A percentile compares a stretch with the other conserved stretches of the same genome.
phyloP scores from a whole-genome alignment of 2,797 vertebrate species.

The Pseudochirops corinnae region DNA sequence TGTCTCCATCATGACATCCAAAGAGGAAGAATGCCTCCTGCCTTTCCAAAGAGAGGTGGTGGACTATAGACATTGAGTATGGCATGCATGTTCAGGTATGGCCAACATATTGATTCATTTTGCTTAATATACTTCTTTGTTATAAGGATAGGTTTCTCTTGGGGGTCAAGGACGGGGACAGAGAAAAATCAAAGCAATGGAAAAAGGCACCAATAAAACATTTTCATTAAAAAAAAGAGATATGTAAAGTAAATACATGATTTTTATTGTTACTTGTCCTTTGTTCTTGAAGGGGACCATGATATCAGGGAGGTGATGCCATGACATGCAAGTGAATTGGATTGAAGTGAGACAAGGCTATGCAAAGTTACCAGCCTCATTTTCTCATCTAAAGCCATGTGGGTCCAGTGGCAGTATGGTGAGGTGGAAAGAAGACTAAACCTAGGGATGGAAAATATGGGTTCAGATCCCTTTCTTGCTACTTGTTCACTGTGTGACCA shows the following conservation, averaged over 20 bases:
- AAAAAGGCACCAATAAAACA: not conserved
- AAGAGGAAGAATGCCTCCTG: not conserved
- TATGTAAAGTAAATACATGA: too few relatives aligned
- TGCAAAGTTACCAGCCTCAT: too few relatives aligned
- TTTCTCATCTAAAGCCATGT: too few relatives aligned
- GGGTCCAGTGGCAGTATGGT: not conserved
- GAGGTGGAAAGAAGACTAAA: not conserved
- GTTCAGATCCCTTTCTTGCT: not conserved
- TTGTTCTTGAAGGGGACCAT: too few relatives aligned
- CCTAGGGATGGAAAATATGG: not conserved
- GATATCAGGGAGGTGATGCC: too few relatives aligned
- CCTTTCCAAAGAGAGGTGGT: not conserved
- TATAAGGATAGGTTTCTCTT: not conserved
- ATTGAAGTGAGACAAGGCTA: too few relatives aligned
- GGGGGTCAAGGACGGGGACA: not conserved
- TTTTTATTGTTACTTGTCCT: too few relatives aligned
- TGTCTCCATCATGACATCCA: not conserved
- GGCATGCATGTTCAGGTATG: not conserved
- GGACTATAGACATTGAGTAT: not conserved
- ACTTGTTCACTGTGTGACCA: not conserved
- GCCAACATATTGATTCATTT: not conserved
- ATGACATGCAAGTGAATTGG: too few relatives aligned
- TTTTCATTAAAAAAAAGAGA: not conserved
- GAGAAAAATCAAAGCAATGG: not conserved
- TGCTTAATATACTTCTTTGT: not conserved